Base-by-base conservation (phyloP, 2,113 vertebrate genomes). In the Rhinoptilus africanus region DNA sequence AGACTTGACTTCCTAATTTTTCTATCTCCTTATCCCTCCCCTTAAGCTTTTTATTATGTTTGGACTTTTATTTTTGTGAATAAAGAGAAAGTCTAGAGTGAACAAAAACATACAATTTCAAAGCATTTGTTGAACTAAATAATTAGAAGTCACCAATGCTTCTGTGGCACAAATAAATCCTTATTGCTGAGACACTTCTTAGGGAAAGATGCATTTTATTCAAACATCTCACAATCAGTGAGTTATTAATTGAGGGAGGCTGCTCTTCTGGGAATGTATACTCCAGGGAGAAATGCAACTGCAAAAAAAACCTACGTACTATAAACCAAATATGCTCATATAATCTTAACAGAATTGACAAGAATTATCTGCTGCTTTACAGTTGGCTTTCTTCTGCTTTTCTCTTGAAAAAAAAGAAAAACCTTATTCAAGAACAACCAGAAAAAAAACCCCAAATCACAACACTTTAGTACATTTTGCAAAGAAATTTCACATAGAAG, bases 161-260 rank as follows among this genome's bases (percentile, higher is more conserved):
- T 85, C 51, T 71, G 76, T 77, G n/a, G 50, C n/a, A 89, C 64
- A 85, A 94, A 93, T 74, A 97, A 97, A 83, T 81, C 43, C 13
- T 93, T 22, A 45, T 57, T 85, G 60, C 47, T 81, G 30, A 66
- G 51, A 14, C n/a, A 89, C 12, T 73, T 32, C 71, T 95, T 77
- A 85, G 34, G 48, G 81, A 92, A 96, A 93, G 17, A 76, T 62
- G 20, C 1, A 45, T 87, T 74, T 87, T 94, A 77, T 75, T 92
- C 41, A 83, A 53, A 50, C 68, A 28, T 10, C 14, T 97, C 47
- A 77, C 88, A 72, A 37, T 88, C 76, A 77, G 62, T 71, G 66
- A 84, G 79, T 97, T 91, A 91, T 93, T 95, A 96, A 95, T 88
- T 95, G 75, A 96, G 53, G 88, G 78, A 88, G 22, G 28, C 53